A percentile compares a stretch with the other conserved stretches of the same genome.
Evolutionary conservation across 2,888 invertebrate species (phyloP).

Genomic region (Nymphalis polychloros): DNA sequence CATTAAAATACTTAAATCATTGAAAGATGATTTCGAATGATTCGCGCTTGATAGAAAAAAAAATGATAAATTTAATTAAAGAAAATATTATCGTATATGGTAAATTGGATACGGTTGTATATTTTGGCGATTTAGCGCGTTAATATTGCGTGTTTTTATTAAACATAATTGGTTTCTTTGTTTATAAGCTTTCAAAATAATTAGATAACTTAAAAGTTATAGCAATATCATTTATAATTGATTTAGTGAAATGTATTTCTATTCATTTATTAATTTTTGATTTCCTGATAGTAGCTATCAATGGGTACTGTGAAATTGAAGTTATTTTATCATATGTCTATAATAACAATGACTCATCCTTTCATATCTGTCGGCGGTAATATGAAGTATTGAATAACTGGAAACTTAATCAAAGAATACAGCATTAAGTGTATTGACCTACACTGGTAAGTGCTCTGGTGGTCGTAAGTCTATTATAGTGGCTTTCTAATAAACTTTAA

Average conservation of each 20-base stretch:
- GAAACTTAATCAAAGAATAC: no score
- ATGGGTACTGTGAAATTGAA: no score
- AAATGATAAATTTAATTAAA: conserved; percentile 2
- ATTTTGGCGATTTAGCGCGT: not conserved
- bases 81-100: not conserved
- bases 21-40: not conserved
- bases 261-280: no score
- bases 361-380: no score
- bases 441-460: no score
- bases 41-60: conserved; percentile 5
- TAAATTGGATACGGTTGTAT: not conserved
- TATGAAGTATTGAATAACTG: no score
- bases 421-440: no score
- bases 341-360: no score
- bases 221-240: not conserved
- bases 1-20: conserved; percentile 13
- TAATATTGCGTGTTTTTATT: conserved; percentile 8
- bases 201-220: not conserved
- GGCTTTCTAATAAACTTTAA: no score
- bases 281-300: no score
- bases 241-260: not conserved
- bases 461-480: no score
- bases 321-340: no score
- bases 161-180: conserved; percentile 4
- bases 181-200: conserved; percentile 3